Evolutionary conservation across 2,888 invertebrate species (phyloP).

Genomic region (Ferrisia virgata): DNA sequence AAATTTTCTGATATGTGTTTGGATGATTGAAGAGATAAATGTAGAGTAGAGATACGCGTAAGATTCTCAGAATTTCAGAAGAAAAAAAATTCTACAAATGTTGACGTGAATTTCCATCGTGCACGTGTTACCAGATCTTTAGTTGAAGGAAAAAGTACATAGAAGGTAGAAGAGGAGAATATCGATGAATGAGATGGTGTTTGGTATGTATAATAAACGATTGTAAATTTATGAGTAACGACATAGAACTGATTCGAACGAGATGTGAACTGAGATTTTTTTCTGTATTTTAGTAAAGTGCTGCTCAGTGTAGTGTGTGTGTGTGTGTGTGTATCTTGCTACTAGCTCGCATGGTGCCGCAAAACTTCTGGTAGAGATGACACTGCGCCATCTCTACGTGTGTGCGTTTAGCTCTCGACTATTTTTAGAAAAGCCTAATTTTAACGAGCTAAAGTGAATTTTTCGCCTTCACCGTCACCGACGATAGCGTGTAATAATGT

Average conservation of each 20-base stretch:
- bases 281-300: no score
- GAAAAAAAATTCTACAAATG: no score
- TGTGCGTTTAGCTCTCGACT: background rate
- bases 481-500: no score
- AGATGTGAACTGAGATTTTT: no score
- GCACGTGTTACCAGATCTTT: background rate
- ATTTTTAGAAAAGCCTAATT: constrained; percentile 20
- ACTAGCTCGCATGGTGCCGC: no score
- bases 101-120: background rate
- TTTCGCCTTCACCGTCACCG: background rate
- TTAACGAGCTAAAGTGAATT: background rate
- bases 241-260: background rate
- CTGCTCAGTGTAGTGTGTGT: no score
- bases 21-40: no score
- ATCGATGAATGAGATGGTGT: background rate
- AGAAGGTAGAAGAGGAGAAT: background rate
- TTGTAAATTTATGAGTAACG: no score
- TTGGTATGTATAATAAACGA: no score
- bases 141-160: background rate
- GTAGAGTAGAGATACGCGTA: no score
- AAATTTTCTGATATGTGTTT: no score
- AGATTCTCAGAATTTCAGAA: background rate
- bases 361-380: background rate
- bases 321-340: no score
- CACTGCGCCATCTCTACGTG: background rate